Conservation (phyloP, 2,113 vertebrate genomes). For the Miniopterus natalensis region DNA sequence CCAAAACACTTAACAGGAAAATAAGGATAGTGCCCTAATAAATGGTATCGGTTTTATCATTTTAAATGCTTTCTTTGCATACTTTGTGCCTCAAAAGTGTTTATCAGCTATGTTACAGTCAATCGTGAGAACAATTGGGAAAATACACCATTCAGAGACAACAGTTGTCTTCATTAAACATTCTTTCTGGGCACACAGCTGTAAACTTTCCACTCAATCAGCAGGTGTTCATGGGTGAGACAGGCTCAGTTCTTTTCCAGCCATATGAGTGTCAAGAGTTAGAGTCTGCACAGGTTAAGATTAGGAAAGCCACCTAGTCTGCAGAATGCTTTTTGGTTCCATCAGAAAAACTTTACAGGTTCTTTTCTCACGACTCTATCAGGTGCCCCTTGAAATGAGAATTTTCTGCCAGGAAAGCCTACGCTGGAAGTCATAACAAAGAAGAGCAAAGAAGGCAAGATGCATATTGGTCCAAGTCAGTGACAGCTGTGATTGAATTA, state of each 20-base stretch:
- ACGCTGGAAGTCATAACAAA: background rate
- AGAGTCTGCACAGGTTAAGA: constrained; percentile 61
- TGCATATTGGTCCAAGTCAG: background rate
- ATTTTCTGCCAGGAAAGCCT: constrained; percentile 12
- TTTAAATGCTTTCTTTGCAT: constrained; percentile 39
- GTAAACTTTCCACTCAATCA: constrained; percentile 55
- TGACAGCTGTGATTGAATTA: background rate
- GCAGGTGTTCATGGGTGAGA: constrained; percentile 18
- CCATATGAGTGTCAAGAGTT: background rate
- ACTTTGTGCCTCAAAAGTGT: background rate
- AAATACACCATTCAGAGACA: constrained; percentile 38
- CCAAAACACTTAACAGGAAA: constrained; percentile 34
- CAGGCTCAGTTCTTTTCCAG: background rate
- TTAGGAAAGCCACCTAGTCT: constrained; percentile 34
- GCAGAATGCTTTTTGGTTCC: constrained; percentile 35
- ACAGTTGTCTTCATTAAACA: constrained; percentile 46
- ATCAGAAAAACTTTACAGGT: constrained; percentile 11
- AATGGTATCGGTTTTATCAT: background rate
- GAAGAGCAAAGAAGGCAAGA: background rate
- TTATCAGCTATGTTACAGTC: constrained; percentile 24
- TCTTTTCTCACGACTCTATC: constrained; percentile 3
- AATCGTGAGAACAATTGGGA: constrained; percentile 54
- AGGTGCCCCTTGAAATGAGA: constrained; percentile 42
- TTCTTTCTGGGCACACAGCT: constrained; percentile 61
- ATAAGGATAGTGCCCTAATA: background rate